Conservation (phyloP, 2,888 invertebrate genomes). For the Chironomus riparius region DNA sequence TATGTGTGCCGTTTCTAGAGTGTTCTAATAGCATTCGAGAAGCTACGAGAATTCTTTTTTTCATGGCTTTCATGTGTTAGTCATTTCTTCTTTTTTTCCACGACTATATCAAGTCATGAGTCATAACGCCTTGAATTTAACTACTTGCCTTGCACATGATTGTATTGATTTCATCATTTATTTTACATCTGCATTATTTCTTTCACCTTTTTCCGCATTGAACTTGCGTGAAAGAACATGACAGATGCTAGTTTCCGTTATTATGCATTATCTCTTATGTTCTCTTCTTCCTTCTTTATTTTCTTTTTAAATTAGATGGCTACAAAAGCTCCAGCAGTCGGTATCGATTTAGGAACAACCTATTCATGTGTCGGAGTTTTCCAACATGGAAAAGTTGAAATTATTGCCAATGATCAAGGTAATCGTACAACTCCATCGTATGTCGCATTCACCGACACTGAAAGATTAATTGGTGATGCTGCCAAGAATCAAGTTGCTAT, state of each 20-base stretch:
- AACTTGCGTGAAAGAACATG: not conserved
- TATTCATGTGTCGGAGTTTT: constrained; percentile 92
- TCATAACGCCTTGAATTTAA: not conserved
- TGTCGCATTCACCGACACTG: constrained; percentile 77
- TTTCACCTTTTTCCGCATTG: not conserved
- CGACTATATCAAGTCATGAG: too few relatives aligned
- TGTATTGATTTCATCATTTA: not conserved
- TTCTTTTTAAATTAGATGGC: constrained; percentile 43
- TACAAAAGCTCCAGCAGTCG: constrained; percentile 73
- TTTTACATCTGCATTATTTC: not conserved
- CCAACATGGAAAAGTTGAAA: constrained; percentile 84
- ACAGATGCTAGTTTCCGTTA: not conserved
- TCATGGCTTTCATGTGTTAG: not conserved
- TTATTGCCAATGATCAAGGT: constrained; percentile 85
- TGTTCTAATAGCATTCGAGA: not conserved
- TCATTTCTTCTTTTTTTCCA: not conserved
- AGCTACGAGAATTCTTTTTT: not conserved
- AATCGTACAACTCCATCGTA: constrained; percentile 75
- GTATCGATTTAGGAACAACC: constrained; percentile 94
- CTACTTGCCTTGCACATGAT: not conserved
- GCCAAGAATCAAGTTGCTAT: constrained; percentile 79
- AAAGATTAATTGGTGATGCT: constrained; percentile 73
- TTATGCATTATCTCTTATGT: not conserved
- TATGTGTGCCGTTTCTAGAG: not conserved
- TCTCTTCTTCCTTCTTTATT: not conserved